Percentiles rank a stretch among this genome's conserved stretches.
phyloP scores from a whole-genome alignment of 1,140 invertebrate species.

The Aethina tumida region DNA sequence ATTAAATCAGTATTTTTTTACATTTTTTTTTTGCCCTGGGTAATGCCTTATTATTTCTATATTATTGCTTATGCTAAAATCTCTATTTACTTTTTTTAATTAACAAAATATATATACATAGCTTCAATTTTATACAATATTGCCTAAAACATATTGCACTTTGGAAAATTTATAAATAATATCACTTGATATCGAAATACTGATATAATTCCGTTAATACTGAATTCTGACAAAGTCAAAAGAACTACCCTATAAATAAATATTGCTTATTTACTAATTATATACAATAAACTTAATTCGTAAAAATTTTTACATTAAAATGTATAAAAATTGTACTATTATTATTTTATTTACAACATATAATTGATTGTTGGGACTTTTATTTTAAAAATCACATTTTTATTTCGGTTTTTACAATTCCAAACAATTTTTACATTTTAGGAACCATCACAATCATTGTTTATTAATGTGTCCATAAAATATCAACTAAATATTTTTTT shows the following conservation, averaged over 20 bases:
- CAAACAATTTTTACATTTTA: neutral
- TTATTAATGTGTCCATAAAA: neutral
- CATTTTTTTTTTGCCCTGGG: neutral
- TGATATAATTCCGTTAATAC: constrained; percentile 19
- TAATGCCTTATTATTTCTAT: neutral
- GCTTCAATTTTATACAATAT: too few relatives aligned
- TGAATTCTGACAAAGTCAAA: constrained; percentile 2
- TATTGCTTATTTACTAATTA: constrained; percentile 11
- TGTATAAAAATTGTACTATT: constrained; percentile 35
- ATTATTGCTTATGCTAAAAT: constrained; percentile 11
- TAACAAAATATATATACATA: constrained; percentile 7
- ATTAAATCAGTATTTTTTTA: constrained; percentile 1
- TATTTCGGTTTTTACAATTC: too few relatives aligned
- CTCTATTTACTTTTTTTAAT: constrained; percentile 11
- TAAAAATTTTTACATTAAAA: constrained; percentile 18
- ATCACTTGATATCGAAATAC: constrained; percentile 26
- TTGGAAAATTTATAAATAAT: constrained; percentile 18
- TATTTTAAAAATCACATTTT: too few relatives aligned
- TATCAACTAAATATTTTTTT: neutral
- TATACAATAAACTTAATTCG: constrained; percentile 5
- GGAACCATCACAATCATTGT: neutral
- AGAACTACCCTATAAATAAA: constrained; percentile 3
- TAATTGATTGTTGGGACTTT: neutral
- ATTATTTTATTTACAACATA: constrained; percentile 10
- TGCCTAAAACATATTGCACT: constrained; percentile 29